Evolutionary conservation across 2,888 invertebrate genomes (phyloP).

Genomic region (Leptinotarsa rubiginosa): DNA sequence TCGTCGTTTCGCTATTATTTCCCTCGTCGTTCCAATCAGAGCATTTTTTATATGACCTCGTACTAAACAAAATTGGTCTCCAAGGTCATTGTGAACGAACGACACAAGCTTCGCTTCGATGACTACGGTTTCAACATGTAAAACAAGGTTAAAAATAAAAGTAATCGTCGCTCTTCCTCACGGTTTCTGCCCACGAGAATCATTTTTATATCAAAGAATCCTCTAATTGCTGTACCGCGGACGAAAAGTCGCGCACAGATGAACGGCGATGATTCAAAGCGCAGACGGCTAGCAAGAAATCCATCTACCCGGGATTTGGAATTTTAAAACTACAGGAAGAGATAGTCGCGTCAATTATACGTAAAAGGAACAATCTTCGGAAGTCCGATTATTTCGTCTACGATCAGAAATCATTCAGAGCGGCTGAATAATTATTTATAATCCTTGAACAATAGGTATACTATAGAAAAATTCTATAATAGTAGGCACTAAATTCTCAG

Average conservation of each 20-base stretch:
- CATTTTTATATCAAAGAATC: constrained; percentile 8
- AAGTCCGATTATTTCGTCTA: too few species aligned
- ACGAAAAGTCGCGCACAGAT: neutral
- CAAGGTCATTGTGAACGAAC: constrained; percentile 6
- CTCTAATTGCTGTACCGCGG: constrained; percentile 6
- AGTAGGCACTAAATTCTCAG: too few species aligned
- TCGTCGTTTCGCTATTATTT: neutral
- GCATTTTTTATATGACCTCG: neutral
- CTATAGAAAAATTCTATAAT: too few species aligned
- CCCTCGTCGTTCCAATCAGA: neutral
- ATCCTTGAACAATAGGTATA: too few species aligned
- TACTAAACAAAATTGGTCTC: neutral
- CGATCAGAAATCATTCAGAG: too few species aligned
- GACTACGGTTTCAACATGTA: constrained; percentile 7
- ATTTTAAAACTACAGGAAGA: neutral
- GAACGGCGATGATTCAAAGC: neutral
- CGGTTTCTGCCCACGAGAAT: constrained; percentile 4
- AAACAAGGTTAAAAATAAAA: constrained; percentile 15
- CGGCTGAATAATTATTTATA: too few species aligned
- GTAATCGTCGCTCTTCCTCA: neutral
- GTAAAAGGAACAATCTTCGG: too few species aligned
- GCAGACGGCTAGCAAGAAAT: neutral
- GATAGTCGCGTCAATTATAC: too few species aligned
- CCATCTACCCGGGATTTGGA: neutral
- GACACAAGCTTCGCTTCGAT: constrained; percentile 3